A percentile compares a stretch with the other conserved stretches of the same genome.
phyloP scores from a whole-genome alignment of 1,140 invertebrate genomes.

The Lepidurus couesii region DNA sequence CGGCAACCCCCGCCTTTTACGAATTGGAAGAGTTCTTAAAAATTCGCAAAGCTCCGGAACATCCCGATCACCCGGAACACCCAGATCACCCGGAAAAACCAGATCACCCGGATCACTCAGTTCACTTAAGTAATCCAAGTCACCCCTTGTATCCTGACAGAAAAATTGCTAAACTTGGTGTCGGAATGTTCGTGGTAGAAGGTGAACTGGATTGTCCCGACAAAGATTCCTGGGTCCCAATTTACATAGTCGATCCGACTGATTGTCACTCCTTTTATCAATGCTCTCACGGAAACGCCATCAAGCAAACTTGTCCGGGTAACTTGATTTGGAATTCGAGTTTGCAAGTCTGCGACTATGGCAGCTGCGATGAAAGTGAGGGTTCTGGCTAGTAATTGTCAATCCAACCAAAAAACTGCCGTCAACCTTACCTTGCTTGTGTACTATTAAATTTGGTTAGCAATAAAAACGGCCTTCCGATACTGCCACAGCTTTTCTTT shows the following conservation, averaged over 20 bases:
- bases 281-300: background rate
- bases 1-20: background rate
- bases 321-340: background rate
- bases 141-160: too few species aligned
- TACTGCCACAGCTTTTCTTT: too few species aligned
- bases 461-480: too few species aligned
- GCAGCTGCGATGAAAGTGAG: background rate
- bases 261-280: constrained; percentile 25
- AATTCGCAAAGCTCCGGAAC: background rate
- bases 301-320: background rate
- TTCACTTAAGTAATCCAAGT: too few species aligned
- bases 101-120: background rate
- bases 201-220: background rate
- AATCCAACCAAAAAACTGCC: background rate
- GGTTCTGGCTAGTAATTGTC: background rate
- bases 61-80: background rate
- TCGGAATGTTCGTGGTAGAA: background rate
- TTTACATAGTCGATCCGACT: constrained; percentile 23
- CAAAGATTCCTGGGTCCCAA: background rate
- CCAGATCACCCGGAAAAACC: background rate
- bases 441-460: too few species aligned
- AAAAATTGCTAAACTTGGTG: too few species aligned
- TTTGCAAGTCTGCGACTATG: background rate
- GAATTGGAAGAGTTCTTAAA: background rate
- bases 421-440: background rate